Conservation (phyloP, 1,140 invertebrate species). For the Drosophila triauraria region DNA sequence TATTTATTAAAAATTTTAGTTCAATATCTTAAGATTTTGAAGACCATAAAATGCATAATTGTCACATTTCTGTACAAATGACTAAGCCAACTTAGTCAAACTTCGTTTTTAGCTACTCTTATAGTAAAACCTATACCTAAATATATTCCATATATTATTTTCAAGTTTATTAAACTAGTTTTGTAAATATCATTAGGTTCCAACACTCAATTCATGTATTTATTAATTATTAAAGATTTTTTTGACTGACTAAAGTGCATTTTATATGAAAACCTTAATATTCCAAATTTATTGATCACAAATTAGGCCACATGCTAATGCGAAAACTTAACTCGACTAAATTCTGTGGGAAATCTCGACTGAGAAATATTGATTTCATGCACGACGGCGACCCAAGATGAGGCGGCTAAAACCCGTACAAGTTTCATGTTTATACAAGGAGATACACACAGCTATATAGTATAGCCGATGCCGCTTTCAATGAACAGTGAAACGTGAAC, state of each 20-base stretch:
- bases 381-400: conserved; percentile 43
- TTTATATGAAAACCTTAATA: background rate
- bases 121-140: too few species aligned
- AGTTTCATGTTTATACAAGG: conserved; percentile 33
- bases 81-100: too few species aligned
- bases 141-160: too few species aligned
- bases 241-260: fast-evolving
- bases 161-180: too few species aligned
- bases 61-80: too few species aligned
- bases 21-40: too few species aligned
- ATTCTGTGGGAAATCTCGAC: conserved; percentile 18
- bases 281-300: background rate
- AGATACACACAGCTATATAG: conserved; percentile 19
- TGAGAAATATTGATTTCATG: conserved; percentile 56
- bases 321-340: conserved; percentile 11
- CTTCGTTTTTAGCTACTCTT: too few species aligned
- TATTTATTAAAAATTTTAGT: too few species aligned
- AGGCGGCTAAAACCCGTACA: conserved; percentile 42
- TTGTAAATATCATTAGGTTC: too few species aligned
- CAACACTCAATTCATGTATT: too few species aligned
- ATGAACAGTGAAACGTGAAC: conserved; percentile 71
- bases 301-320: conserved; percentile 7
- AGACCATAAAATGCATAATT: too few species aligned
- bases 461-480: conserved; percentile 54
- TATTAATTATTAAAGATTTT: background rate